phyloP scores from a whole-genome alignment of 2,797 vertebrate genomes.

The Lateolabrax maculatus region DNA sequence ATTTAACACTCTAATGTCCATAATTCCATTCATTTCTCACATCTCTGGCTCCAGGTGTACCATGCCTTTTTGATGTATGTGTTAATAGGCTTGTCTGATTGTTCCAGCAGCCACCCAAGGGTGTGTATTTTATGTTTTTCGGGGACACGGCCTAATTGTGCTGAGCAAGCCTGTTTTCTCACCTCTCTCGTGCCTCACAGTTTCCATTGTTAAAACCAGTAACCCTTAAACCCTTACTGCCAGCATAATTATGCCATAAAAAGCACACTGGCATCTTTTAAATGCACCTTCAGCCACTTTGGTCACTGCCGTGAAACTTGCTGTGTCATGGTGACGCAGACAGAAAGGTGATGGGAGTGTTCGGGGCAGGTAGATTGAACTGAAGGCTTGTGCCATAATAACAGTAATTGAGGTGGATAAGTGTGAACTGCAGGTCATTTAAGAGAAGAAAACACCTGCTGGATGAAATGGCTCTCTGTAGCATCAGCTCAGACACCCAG shows the following conservation, averaged over 20 bases:
- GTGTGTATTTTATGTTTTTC: slow-evolving; percentile 46
- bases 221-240: slow-evolving; percentile 72
- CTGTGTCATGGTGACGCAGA: slow-evolving; percentile 69
- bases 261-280: slow-evolving; percentile 53
- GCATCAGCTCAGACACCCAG: slow-evolving; percentile 16
- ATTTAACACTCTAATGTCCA: slow-evolving; percentile 47
- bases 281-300: slow-evolving; percentile 67
- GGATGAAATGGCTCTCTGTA: slow-evolving; percentile 43
- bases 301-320: slow-evolving; percentile 50
- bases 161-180: slow-evolving; percentile 73
- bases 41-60: slow-evolving; percentile 45
- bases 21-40: slow-evolving; percentile 50
- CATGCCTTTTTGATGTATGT: slow-evolving; percentile 11
- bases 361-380: slow-evolving; percentile 26
- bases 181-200: slow-evolving; percentile 72
- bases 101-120: slow-evolving; percentile 60
- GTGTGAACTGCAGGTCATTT: slow-evolving; percentile 40
- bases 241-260: slow-evolving; percentile 55
- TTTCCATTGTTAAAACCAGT: slow-evolving; percentile 78
- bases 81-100: slow-evolving; percentile 39
- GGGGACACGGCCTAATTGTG: slow-evolving; percentile 63
- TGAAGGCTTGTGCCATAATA: slow-evolving; percentile 39
- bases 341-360: slow-evolving; percentile 32
- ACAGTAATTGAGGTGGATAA: slow-evolving; percentile 66
- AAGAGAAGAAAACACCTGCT: slow-evolving; percentile 60